phyloP scores from a whole-genome alignment of 2,888 invertebrate species.

The Agrotis puta region DNA sequence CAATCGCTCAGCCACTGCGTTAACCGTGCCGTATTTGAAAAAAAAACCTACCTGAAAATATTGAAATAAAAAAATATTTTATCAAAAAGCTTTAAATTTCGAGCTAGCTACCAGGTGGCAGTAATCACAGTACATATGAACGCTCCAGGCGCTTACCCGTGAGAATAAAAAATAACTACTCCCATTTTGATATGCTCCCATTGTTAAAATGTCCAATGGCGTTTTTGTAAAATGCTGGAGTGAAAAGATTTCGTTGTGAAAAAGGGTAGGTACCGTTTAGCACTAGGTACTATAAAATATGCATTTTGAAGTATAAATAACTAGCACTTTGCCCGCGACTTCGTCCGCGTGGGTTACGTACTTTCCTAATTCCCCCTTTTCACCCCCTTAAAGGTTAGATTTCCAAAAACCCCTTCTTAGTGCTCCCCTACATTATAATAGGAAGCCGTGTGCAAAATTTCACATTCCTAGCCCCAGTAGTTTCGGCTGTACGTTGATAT shows the following conservation, averaged over 20 bases:
- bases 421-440: too few relatives aligned
- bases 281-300: neutral
- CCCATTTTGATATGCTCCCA: conserved; percentile 24
- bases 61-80: conserved; percentile 2
- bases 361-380: too few relatives aligned
- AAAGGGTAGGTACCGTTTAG: neutral
- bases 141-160: conserved; percentile 32
- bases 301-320: too few relatives aligned
- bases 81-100: conserved; percentile 10
- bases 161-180: conserved; percentile 30
- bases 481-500: too few relatives aligned
- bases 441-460: too few relatives aligned
- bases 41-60: neutral
- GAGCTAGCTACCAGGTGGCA: conserved; percentile 34
- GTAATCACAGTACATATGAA: conserved; percentile 37
- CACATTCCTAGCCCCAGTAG: too few relatives aligned
- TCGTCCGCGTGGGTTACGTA: too few relatives aligned
- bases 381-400: too few relatives aligned
- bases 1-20: too few relatives aligned
- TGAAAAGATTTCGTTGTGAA: neutral
- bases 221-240: conserved; percentile 13
- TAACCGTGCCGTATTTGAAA: too few relatives aligned
- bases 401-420: too few relatives aligned
- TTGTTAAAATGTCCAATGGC: conserved; percentile 34
- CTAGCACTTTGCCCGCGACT: too few relatives aligned